These are phyloP conservation scores for Panorpa germanica DNA, from an alignment of 2,888 invertebrate genomes.

Conservation along the genomic window DNA sequence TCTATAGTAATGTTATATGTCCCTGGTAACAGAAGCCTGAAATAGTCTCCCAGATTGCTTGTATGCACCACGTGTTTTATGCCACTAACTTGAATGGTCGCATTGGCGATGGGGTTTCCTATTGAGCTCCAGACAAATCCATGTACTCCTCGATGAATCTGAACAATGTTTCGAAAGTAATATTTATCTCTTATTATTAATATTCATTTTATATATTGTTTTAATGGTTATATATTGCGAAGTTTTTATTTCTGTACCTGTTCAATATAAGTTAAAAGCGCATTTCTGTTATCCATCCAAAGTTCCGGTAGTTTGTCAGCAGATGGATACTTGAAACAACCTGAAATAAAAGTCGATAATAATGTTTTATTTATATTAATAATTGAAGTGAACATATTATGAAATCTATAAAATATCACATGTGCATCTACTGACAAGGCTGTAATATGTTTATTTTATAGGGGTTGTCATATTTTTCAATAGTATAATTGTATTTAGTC, in stretches of 20 bases:
- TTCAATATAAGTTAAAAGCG: slow-evolving; percentile 71
- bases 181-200: too few relatives aligned
- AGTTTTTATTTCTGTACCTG: slow-evolving; percentile 34
- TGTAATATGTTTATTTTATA: too few relatives aligned
- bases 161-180: too few relatives aligned
- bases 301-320: slow-evolving; percentile 49
- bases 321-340: slow-evolving; percentile 77
- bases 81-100: slow-evolving; percentile 55
- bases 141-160: slow-evolving; percentile 72
- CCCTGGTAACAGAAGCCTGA: slow-evolving; percentile 76
- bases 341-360: too few relatives aligned
- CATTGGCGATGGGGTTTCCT: slow-evolving; percentile 50
- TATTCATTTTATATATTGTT: neutral
- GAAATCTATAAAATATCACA: too few relatives aligned
- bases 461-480: too few relatives aligned
- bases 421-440: too few relatives aligned
- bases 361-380: too few relatives aligned
- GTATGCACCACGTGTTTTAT: slow-evolving; percentile 52
- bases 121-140: slow-evolving; percentile 74
- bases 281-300: slow-evolving; percentile 80
- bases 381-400: too few relatives aligned
- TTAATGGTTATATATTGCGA: neutral
- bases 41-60: slow-evolving; percentile 71
- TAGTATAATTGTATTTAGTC: too few relatives aligned
- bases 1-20: slow-evolving; percentile 59